Conservation (phyloP, 2,797 vertebrate species). For the Gallirallus australis region DNA sequence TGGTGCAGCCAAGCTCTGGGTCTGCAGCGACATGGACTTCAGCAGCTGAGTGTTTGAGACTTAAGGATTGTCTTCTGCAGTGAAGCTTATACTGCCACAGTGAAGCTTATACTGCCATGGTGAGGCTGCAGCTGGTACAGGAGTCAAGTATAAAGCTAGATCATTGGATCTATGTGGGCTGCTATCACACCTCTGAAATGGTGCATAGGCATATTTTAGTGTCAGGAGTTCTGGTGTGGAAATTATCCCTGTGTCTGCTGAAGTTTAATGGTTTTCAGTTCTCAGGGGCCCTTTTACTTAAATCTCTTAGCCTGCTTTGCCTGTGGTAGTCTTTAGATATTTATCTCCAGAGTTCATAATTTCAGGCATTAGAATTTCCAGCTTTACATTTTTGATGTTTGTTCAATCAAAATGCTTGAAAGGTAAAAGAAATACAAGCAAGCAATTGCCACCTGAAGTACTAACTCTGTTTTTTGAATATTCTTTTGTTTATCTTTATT, state of each 20-base stretch:
- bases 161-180: not conserved
- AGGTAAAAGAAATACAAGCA: not conserved
- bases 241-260: not conserved
- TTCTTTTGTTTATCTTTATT: not conserved
- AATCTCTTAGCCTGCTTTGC: not conserved
- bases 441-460: not conserved
- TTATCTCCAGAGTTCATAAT: not conserved
- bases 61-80: not conserved
- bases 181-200: not conserved
- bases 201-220: not conserved
- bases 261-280: not conserved
- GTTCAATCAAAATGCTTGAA: not conserved
- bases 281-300: fast-evolving
- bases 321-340: not conserved
- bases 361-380: not conserved
- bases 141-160: not conserved
- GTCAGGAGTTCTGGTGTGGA: not conserved
- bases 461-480: not conserved
- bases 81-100: not conserved
- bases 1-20: not conserved
- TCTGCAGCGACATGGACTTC: not conserved
- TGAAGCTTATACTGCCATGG: not conserved
- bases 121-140: not conserved
- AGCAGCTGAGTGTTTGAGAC: not conserved
- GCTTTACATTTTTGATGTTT: not conserved